Percentiles rank a stretch among this genome's conserved stretches.
Evolutionary conservation across 2,888 invertebrate genomes (phyloP).

Genomic region (Lumbricus terrestris): DNA sequence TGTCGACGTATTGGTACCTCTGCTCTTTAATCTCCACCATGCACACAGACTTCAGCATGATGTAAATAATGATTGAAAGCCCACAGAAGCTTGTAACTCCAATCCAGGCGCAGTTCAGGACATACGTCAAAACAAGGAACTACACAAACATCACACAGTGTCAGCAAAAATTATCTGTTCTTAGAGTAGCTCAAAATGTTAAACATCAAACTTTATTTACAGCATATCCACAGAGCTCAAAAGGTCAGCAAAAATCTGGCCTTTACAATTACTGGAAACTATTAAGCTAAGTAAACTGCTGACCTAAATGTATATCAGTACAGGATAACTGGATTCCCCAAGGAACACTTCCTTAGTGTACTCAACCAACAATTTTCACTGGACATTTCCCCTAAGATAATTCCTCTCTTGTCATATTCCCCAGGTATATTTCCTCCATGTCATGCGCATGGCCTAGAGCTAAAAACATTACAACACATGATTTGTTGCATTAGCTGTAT

Average conservation of each 20-base stretch:
- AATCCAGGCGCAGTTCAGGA: conserved; percentile 55
- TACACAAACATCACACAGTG: conserved; percentile 37
- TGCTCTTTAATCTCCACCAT: conserved; percentile 44
- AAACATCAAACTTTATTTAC: neutral
- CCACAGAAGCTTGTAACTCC: conserved; percentile 47
- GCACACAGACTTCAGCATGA: conserved; percentile 51
- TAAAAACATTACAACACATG: too few relatives aligned
- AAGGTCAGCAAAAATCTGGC: neutral
- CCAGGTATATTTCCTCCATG: too few relatives aligned
- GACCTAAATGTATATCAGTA: too few relatives aligned
- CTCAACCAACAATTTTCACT: too few relatives aligned
- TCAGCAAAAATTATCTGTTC: neutral
- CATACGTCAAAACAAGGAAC: conserved; percentile 54
- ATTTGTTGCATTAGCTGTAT: too few relatives aligned
- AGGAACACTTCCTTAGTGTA: too few relatives aligned
- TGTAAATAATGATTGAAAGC: conserved; percentile 52
- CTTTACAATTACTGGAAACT: neutral
- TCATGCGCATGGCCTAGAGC: too few relatives aligned
- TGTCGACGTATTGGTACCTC: conserved; percentile 40
- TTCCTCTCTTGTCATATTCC: too few relatives aligned
- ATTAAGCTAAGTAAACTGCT: too few relatives aligned
- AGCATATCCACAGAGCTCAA: neutral
- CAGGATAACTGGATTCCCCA: too few relatives aligned
- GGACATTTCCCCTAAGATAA: too few relatives aligned
- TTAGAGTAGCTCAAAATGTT: neutral